Base-by-base conservation (phyloP, 2,113 vertebrate species). In the Fulica atra region DNA sequence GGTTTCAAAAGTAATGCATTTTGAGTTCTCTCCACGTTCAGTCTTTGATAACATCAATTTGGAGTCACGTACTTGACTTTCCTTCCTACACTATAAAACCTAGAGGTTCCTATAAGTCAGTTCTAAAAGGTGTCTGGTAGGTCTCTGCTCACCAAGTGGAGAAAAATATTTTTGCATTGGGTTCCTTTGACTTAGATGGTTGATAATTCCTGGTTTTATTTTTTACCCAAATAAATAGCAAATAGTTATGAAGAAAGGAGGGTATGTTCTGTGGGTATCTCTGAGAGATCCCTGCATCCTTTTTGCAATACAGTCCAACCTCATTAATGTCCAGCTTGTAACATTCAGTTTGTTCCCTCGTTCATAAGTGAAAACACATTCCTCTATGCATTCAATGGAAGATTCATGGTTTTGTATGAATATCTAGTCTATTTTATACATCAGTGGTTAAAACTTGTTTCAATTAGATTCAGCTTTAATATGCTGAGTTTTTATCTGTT, bases 71-170 rank as follows among this genome's bases (percentile, higher is more conserved):
- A 63, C 54, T 74, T 81, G 48, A 60, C 19, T 60, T 78, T 60
- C 12, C 31, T 59, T 50, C 26, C 40, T 25, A 33, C 12, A 40
- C 31, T 0, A 1, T 54, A 73, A 70, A 88, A 91, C n/a, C 13
- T n/a, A n/a, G n/a, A 64, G 33, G 3, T 64, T 91, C 81, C 76
- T 68, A 68, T 46, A 56, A 4, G 11, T 24, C 29, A n/a, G 15
- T 16, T 65, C 26, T 73, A 13, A 15, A 25, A 9, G 12, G 8
- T 33, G 26, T 4, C 11, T 60, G 11, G 44, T 28, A 29, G 26
- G 11, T 53, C 33, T 65, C 38, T 1, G 0, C 23, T 29, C 24
- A 85, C 15, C 1, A 5, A 60, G 26, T 18, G 7, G 2, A 48
- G 12, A 51, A 66, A 73, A 8, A 3, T 74, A 31, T 46, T 94